phyloP scores from a whole-genome alignment of 1,140 invertebrate genomes.

The Gonioctena quinquepunctata region DNA sequence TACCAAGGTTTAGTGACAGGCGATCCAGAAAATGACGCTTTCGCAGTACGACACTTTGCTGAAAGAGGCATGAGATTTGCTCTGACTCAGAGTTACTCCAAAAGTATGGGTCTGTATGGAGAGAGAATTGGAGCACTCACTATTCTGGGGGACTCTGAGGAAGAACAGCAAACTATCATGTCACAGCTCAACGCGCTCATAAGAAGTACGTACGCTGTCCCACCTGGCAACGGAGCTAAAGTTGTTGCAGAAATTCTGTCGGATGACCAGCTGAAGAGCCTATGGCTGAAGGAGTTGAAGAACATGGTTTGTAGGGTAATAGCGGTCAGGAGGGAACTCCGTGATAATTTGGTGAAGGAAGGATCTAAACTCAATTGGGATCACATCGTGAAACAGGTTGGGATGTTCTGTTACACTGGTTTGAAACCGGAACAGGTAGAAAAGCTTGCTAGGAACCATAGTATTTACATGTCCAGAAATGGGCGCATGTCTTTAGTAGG shows the following conservation, averaged over 20 bases:
- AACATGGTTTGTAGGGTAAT: conserved; percentile 97
- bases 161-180: conserved; percentile 82
- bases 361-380: conserved; percentile 98
- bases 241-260: conserved; percentile 84
- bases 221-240: conserved; percentile 90
- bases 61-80: conserved; percentile 89
- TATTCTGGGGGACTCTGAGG: conserved; percentile 60
- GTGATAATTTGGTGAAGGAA: conserved; percentile 77
- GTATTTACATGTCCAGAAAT: conserved; percentile 96
- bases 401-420: conserved; percentile 97
- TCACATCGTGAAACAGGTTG: conserved; percentile 98
- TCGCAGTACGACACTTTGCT: conserved; percentile 61
- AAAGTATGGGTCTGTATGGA: conserved; percentile 93
- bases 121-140: conserved; percentile 89
- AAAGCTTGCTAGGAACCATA: conserved; percentile 87
- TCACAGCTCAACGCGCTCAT: conserved; percentile 97
- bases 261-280: conserved; percentile 65
- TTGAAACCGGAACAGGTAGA: conserved; percentile 70
- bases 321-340: conserved; percentile 75
- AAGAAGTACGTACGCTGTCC: conserved; percentile 96
- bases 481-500: conserved; percentile 98
- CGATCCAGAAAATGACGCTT: conserved; percentile 90
- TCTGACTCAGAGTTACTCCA: conserved; percentile 95
- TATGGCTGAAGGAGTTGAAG: conserved; percentile 23
- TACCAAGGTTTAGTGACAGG: conserved; percentile 98